Base-by-base conservation (phyloP, 2,113 vertebrate genomes). In the Poeciliopsis prolifica region DNA sequence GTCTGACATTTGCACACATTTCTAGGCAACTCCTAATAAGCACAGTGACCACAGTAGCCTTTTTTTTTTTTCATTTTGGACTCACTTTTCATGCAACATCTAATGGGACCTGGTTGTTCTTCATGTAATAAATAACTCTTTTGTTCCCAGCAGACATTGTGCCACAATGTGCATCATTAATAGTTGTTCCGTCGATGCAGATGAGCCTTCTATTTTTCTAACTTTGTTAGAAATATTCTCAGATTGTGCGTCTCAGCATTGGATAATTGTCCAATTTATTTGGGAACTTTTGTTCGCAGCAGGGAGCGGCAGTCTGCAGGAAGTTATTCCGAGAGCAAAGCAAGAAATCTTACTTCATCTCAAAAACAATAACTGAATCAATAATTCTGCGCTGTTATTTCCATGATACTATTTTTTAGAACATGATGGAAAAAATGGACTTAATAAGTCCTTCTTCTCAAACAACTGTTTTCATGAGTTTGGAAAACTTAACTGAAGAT, bases 401-500 rank as follows among this genome's bases (percentile, higher is more conserved):
- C 29, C 48, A 13, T 33, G 19, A 51, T 3, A 37, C 19, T 60
- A 73, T 54, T 54, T 58, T 24, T 31, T 9, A 65, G 44, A 51
- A 67, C 9, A 37, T 61, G 31, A 26, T 35, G 30, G 12, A 42
- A 19, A 69, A 78, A 74, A 19, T 30, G 17, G 9, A 12, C n/a
- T 51, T 58, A 60, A 78, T 77, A 12, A 77, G 42, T n/a, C 13
- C 5, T 19, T 28, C 28, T 64, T 33, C n/a, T 37, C 17, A 70
- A 54, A 42, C 66, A 44, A 64, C 64, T 30, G 69, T 30, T 15
- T 37, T 48, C 77, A 30, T 40, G 10, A 62, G 24, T 51, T 76
- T 33, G 19, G 8, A 76, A 80, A 67, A 54, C 63, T 26, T 30
- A 13, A 29, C 14, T n/a, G 42, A 69, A 74, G 60, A 4, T 74